These are phyloP conservation scores for Notothenia rossii DNA, from an alignment of 2,113 vertebrate species.

Conservation along the genomic window DNA sequence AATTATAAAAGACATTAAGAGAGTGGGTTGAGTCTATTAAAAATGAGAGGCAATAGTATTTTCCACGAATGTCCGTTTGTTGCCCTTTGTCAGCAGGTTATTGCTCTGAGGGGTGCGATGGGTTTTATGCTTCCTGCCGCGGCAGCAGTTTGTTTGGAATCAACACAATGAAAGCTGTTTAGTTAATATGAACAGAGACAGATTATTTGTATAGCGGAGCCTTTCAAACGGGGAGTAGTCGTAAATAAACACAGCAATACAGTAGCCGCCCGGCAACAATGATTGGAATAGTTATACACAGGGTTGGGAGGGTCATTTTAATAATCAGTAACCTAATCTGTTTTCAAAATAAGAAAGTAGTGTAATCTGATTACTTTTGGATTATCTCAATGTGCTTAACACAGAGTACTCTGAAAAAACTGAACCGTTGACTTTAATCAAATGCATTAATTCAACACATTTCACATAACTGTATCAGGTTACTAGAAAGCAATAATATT, in stretches of 20 bases:
- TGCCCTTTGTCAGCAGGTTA: background rate
- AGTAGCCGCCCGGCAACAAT: background rate
- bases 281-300: background rate
- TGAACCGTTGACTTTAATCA: no score
- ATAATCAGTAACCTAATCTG: no score
- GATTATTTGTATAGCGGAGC: background rate
- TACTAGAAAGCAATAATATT: no score
- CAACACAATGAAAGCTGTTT: background rate
- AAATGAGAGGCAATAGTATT: background rate
- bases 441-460: no score
- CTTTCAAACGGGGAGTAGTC: background rate
- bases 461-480: no score
- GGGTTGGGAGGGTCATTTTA: no score
- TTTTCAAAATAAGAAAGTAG: no score
- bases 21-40: background rate
- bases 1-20: conserved; percentile 12
- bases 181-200: background rate
- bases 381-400: no score
- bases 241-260: background rate
- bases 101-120: background rate
- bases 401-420: no score
- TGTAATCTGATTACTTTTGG: no score
- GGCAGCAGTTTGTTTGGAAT: background rate
- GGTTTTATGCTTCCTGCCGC: background rate
- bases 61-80: background rate